Evolutionary conservation across 1,140 invertebrate species (phyloP).

Genomic region (Drosophila ohnishii): DNA sequence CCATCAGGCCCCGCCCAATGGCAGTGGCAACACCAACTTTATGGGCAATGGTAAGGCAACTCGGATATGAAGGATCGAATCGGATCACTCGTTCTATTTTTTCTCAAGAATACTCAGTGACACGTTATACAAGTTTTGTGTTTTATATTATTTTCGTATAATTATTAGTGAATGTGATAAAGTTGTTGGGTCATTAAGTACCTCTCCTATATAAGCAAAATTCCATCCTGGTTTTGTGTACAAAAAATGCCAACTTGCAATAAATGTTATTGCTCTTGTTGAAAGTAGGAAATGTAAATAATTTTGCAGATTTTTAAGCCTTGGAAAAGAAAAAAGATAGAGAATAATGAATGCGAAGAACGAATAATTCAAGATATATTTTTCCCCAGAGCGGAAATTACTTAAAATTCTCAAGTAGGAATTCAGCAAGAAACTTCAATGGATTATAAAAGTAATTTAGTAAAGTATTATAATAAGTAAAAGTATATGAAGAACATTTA

Average conservation of each 20-base stretch:
- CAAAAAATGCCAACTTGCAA: background rate
- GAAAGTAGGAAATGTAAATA: background rate
- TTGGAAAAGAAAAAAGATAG: background rate
- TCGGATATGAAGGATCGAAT: conserved; percentile 8
- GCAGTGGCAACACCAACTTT: conserved; percentile 56
- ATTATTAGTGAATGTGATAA: conserved; percentile 10
- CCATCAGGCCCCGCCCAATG: conserved; percentile 36
- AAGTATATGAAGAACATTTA: too few species aligned
- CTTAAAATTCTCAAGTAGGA: too few species aligned
- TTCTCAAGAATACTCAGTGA: background rate
- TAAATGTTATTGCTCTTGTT: background rate
- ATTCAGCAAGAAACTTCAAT: too few species aligned
- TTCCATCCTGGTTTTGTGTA: background rate
- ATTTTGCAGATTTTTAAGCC: background rate
- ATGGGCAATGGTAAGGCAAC: conserved; percentile 66
- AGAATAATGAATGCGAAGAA: background rate
- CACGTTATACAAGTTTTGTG: background rate
- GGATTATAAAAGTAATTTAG: too few species aligned
- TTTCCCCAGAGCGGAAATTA: too few species aligned
- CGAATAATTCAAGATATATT: background rate
- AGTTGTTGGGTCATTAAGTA: background rate
- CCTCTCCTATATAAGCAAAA: too few species aligned
- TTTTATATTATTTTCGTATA: conserved; percentile 6
- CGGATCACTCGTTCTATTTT: background rate
- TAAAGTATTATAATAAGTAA: too few species aligned